Evolutionary conservation across 2,888 invertebrate genomes (phyloP), one percentile per base, ranked within the genome.

Genomic region (Salticus scenicus): DNA sequence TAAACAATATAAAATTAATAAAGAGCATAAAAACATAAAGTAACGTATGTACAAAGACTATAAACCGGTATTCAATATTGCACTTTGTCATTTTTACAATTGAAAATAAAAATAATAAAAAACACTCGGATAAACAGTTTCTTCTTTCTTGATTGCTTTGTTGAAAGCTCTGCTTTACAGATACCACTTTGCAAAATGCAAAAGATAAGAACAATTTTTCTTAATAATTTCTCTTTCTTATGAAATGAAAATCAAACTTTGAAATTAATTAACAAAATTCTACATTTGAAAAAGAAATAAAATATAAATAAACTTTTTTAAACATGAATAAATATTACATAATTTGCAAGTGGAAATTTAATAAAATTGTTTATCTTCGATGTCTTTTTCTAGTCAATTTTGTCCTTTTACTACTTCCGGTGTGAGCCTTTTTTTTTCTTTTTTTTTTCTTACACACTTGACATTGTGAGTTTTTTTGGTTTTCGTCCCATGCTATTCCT

Each of bases 51-150:
- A 84, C 83, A 84, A 75, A 70, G 12, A n/a, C n/a, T 24, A 70
- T 31, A 27, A 77, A 84, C 83, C 83, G 83, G 83, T 84, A 73
- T 84, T 67, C 8, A 63, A 57, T 77, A 84, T 84, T 84, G 83
- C 83, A 84, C 83, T 33, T 42, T n/a, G 28, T 37, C 10, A 57
- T 57, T 57, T 57, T 57, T 57, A 57, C 57, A 57, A 24, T 57
- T 24, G 57, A 57, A 57, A 57, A 57, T 20, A 24, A n/a, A n/a
- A n/a, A n/a, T n/a, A n/a, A n/a, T n/a, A n/a, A n/a, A 57, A 57
- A 57, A 57, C 57, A 57, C 24, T 57, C 10, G 37, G n/a, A 37
- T 7, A 37, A 37, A 37, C 37, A 37, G 57, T 24, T 57, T 57
- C 24, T 24, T 57, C 24, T 12, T 57, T 7, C 1, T 1, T 24